These are phyloP conservation scores for Melanotaenia nigrans DNA, from an alignment of 2,797 vertebrate species.

Conservation along the genomic window DNA sequence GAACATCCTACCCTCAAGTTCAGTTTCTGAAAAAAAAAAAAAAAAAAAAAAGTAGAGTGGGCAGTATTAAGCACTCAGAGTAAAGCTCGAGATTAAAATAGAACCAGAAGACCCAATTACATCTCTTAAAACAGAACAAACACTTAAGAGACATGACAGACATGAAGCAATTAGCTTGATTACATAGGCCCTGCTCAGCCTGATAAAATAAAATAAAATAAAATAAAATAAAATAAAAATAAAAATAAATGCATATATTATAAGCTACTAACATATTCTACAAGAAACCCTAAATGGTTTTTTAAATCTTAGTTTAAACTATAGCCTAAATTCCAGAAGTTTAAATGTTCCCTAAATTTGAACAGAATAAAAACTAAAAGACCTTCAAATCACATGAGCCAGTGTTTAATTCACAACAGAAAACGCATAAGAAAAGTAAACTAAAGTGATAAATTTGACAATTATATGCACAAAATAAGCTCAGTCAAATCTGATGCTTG, in stretches of 20 bases:
- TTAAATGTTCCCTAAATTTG: too few relatives aligned
- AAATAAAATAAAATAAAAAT: background rate
- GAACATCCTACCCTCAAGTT: background rate
- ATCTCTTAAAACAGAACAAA: conserved; percentile 46
- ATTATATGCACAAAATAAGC: too few relatives aligned
- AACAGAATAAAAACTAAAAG: too few relatives aligned
- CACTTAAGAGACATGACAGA: conserved; percentile 7
- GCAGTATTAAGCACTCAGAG: conserved; percentile 7
- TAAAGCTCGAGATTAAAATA: conserved; percentile 49
- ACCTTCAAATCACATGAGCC: too few relatives aligned
- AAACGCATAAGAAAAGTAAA: too few relatives aligned
- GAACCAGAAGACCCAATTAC: conserved; percentile 46
- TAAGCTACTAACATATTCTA: background rate
- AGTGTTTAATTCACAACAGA: too few relatives aligned
- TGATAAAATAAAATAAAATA: background rate
- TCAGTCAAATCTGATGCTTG: too few relatives aligned
- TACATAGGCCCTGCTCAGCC: background rate
- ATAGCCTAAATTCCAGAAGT: too few relatives aligned
- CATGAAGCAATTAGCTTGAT: background rate
- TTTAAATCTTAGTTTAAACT: background rate
- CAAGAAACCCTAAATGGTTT: background rate
- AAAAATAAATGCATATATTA: background rate
- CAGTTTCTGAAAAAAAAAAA: conserved; percentile 17
- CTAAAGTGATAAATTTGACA: too few relatives aligned
- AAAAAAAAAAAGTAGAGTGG: background rate